Conservation (phyloP, 92 coral and sea anemone genomes). For the Chrysogorgia sp. region DNA sequence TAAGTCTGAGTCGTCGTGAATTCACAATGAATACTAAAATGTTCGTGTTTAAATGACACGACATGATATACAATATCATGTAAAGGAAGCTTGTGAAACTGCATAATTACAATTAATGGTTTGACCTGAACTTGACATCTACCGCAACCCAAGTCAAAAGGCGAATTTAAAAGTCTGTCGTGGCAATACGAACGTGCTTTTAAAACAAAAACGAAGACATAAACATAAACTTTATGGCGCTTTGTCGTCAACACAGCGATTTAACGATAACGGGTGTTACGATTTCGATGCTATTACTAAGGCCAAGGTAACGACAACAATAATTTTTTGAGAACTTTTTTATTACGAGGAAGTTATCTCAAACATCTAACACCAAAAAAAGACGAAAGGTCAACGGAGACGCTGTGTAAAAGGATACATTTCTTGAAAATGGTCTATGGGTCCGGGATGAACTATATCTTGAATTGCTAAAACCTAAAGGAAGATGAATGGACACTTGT, state of each 20-base stretch:
- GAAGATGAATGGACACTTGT: conserved; percentile 49
- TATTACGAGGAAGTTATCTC: conserved; percentile 2
- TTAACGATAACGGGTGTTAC: background rate
- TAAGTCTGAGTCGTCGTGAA: no score
- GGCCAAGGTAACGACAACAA: background rate
- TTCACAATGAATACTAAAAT: no score
- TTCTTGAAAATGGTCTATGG: conserved; percentile 92
- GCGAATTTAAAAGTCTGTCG: background rate
- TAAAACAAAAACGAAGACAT: background rate
- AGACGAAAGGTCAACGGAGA: background rate
- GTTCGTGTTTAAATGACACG: no score
- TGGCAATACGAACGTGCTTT: background rate
- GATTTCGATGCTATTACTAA: no score
- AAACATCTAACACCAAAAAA: background rate
- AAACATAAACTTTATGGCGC: background rate
- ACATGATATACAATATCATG: background rate
- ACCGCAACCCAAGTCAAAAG: background rate
- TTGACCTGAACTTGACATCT: background rate
- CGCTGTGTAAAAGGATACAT: conserved; percentile 83
- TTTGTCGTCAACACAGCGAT: background rate
- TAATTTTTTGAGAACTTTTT: background rate
- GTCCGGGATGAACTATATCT: conserved; percentile 99
- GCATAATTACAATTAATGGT: no score
- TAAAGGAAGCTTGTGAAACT: background rate
- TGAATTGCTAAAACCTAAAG: conserved; percentile 87